Evolutionary conservation across 2,113 vertebrate species (phyloP).

Genomic region (Myxocyprinus asiaticus): DNA sequence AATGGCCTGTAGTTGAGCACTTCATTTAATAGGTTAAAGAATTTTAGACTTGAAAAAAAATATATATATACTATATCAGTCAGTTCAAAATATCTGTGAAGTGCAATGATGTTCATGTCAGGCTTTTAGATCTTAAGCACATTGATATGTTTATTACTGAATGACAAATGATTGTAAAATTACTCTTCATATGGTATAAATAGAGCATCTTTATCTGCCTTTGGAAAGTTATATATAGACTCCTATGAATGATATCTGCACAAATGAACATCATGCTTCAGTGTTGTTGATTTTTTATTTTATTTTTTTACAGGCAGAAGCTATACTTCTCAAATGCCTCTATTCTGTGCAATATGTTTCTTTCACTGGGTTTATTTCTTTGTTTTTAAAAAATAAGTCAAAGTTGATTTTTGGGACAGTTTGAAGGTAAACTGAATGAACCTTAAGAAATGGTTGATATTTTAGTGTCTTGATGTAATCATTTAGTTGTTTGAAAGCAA

Average conservation of each 20-base stretch:
- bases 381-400: too few species aligned
- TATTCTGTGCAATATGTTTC: neutral
- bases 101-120: too few species aligned
- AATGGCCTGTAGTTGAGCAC: too few species aligned
- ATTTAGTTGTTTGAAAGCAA: conserved; percentile 6
- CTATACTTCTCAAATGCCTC: neutral
- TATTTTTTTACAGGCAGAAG: neutral
- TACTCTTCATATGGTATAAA: neutral
- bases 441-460: too few species aligned
- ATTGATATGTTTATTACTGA: conserved; percentile 2
- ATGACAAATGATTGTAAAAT: conserved; percentile 15
- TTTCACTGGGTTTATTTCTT: neutral
- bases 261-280: neutral
- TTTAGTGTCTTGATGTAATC: neutral
- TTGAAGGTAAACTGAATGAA: too few species aligned
- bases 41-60: too few species aligned
- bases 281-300: too few species aligned
- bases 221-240: too few species aligned
- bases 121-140: neutral
- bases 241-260: neutral
- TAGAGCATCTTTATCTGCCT: neutral
- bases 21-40: too few species aligned
- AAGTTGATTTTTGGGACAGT: too few species aligned
- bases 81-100: too few species aligned
- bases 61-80: too few species aligned